Percentiles rank a stretch among this genome's conserved stretches.
Evolutionary conservation across 2,888 invertebrate genomes (phyloP).

Genomic region (Andrena dorsata): DNA sequence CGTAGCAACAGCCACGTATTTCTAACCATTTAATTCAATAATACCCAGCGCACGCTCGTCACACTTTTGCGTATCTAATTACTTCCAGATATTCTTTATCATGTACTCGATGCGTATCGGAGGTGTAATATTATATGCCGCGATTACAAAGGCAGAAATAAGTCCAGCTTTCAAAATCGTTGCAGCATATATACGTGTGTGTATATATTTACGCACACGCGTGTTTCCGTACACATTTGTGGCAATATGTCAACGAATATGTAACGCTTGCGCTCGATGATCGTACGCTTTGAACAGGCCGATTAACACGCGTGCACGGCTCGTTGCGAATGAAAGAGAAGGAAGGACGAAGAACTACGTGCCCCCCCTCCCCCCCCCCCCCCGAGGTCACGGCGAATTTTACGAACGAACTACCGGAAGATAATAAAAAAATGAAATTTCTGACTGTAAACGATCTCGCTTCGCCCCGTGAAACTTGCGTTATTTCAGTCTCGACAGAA

Average conservation of each 20-base stretch:
- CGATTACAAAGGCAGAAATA: slow-evolving; percentile 27
- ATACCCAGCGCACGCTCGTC: background rate
- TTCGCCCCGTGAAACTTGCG: background rate
- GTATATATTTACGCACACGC: background rate
- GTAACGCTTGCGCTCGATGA: slow-evolving; percentile 47
- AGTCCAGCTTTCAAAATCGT: slow-evolving; percentile 8
- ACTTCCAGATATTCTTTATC: background rate
- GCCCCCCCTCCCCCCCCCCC: too few relatives aligned
- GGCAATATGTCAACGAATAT: slow-evolving; percentile 20
- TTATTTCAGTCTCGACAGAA: background rate
- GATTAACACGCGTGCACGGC: slow-evolving; percentile 41
- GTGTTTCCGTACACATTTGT: slow-evolving; percentile 18
- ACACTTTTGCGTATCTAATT: background rate
- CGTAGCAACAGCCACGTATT: background rate
- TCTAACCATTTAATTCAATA: background rate
- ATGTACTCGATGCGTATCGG: background rate
- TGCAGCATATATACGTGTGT: background rate
- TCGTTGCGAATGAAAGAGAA: background rate
- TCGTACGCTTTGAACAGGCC: slow-evolving; percentile 33
- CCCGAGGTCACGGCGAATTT: background rate
- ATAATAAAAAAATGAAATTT: background rate
- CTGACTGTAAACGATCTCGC: background rate
- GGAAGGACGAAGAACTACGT: background rate
- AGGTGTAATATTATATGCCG: background rate
- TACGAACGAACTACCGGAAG: background rate